Percentiles rank a stretch among this genome's conserved stretches.
Conservation (phyloP, 2,797 vertebrate genomes). For the Stomatorhinus walkeri region DNA sequence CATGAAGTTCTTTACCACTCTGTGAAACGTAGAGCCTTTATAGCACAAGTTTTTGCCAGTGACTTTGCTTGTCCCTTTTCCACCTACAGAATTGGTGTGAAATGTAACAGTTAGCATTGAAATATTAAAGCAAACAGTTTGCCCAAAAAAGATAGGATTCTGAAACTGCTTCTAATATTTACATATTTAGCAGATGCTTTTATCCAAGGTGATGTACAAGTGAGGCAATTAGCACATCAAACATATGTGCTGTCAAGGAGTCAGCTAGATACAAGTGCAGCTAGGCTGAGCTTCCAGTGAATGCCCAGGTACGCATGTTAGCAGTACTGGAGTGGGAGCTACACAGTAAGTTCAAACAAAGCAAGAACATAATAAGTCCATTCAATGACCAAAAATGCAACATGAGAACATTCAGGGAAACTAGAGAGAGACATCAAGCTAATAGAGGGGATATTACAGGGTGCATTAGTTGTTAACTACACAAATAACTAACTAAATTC, state of each 20-base stretch:
- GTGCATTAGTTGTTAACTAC: neutral
- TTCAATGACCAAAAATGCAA: neutral
- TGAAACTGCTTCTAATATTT: neutral
- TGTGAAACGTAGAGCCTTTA: slow-evolving; percentile 97
- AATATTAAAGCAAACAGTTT: neutral
- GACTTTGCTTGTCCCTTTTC: slow-evolving; percentile 87
- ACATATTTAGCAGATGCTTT: neutral
- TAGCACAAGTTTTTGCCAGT: slow-evolving; percentile 95
- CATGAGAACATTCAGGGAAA: neutral
- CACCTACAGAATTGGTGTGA: slow-evolving; percentile 61
- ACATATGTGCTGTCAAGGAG: neutral
- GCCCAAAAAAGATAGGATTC: neutral
- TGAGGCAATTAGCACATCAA: neutral
- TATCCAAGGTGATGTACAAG: neutral
- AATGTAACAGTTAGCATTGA: slow-evolving; percentile 17
- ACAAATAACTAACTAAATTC: neutral
- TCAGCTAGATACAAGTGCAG: neutral
- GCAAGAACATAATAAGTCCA: neutral
- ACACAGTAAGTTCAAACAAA: neutral
- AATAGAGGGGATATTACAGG: neutral
- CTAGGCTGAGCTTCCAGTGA: neutral
- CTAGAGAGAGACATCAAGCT: neutral
- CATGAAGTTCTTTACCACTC: slow-evolving; percentile 99
- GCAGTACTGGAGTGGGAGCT: neutral
- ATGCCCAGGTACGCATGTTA: neutral